Percentiles rank a stretch among this genome's conserved stretches.
Conservation (phyloP, 2,797 vertebrate species). For the Chelon auratus region DNA sequence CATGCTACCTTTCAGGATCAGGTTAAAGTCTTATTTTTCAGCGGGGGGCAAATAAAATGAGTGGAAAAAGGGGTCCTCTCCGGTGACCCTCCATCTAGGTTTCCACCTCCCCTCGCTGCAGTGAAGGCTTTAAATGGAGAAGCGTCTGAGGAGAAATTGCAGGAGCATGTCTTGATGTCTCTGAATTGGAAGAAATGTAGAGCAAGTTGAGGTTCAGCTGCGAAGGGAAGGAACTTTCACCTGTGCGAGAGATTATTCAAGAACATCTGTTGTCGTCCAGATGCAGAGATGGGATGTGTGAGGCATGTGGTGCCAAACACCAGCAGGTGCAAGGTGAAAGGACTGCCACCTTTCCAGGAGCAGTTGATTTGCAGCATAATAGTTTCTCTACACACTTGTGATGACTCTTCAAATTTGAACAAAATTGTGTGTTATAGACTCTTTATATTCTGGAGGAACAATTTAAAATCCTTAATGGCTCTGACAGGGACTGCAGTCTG, state of each 20-base stretch:
- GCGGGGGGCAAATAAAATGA: constrained; percentile 63
- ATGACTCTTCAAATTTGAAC: constrained; percentile 44
- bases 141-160: constrained; percentile 33
- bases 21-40: constrained; percentile 78
- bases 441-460: constrained; percentile 53
- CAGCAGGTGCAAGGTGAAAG: constrained; percentile 75
- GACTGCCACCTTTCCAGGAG: constrained; percentile 61
- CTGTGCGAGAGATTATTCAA: constrained; percentile 71
- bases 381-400: constrained; percentile 46
- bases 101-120: constrained; percentile 22
- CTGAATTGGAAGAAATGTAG: constrained; percentile 32
- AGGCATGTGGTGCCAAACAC: constrained; percentile 57
- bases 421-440: constrained; percentile 50
- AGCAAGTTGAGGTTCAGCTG: constrained; percentile 42
- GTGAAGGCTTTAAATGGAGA: constrained; percentile 29
- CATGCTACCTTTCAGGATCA: constrained; percentile 72
- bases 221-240: constrained; percentile 66
- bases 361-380: constrained; percentile 56
- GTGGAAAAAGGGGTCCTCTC: constrained; percentile 1
- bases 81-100: constrained; percentile 5
- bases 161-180: constrained; percentile 12
- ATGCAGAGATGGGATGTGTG: constrained; percentile 67
- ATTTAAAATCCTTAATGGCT: constrained; percentile 55
- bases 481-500: constrained; percentile 45
- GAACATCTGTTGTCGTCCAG: constrained; percentile 78